Base-by-base conservation (phyloP, 1,140 invertebrate species). In the Phocides pigmalion region DNA sequence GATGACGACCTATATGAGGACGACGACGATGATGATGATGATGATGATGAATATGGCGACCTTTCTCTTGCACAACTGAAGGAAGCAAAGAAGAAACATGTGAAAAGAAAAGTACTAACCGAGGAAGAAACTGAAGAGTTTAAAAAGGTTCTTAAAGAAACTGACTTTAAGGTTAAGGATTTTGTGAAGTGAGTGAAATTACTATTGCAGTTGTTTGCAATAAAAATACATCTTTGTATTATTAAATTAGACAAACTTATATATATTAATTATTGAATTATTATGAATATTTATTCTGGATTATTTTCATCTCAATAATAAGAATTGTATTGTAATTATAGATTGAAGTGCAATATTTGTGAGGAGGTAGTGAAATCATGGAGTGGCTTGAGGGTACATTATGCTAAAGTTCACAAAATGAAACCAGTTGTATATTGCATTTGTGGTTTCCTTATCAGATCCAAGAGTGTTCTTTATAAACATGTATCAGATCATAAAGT, bases 381-480 rank as follows among this genome's bases (percentile, higher is more conserved):
- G 87, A 76, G 71, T 68, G 63, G 47, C 2, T 67, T 89, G 47
- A 59, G 74, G 47, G 37, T 71, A 28, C 84, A 89, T 69, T 84
- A 77, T 68, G 62, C 53, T 2, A 84, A 77, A 62, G 58, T 59
- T 5, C 87, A 90, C 64, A 80, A 83, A 66, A 74, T 64, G 25
- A 81, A 80, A 66, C 76, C 82, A 19, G 59, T 72, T 41, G 74
- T 82, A 0, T 81, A 64, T 46, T 90, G 88, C 62, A 54, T 87
- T 1, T 90, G 88, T 68, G 86, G 88, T 1, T 83, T 77, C 53
- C 74, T 74, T 11, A 76, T 90, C 25, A 74, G 62, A 62, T 89
- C 88, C 4, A 90, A 88, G 44, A 87, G 76, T 68, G 79, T 83
- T 16, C 74, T 90, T 16, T 90, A 89, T 67, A 88, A 84, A 64